Evolutionary conservation across 2,797 vertebrate genomes (phyloP), one percentile per base, ranked within the genome.

Genomic region (Coregonus ussuriensis): DNA sequence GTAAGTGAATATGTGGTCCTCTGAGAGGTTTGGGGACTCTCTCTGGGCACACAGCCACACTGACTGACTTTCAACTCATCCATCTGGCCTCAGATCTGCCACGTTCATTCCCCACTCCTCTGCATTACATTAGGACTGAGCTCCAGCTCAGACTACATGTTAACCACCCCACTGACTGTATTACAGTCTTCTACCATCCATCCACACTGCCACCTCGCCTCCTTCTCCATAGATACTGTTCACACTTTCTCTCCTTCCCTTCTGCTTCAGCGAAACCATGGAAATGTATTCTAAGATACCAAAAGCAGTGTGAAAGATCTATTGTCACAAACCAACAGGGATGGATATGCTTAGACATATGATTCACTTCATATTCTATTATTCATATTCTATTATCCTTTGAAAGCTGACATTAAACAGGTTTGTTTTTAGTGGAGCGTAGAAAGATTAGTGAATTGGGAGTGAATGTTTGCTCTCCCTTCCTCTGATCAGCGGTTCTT

Each of bases 31-130:
- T 71, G 59, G 54, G 74, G 77, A 81, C 66, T 77, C 79, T 81
- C 77, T 74, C 81, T 77, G 77, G 37, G 77, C 71, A 73, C 35
- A 72, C 74, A 80, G 16, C 65, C 74, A 80, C 68, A 66, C 37
- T 63, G 53, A 51, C 66, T 78, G 74, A 79, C 77, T 74, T 77
- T 83, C 29, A 74, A 68, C 74, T 75, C 80, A 67, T 77, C 81
- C 77, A 77, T 78, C 65, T 77, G 79, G 76, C 56, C 69, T 62
- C 63, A 54, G 72, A 59, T 74, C 72, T 41, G 72, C 18, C 51
- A 69, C n/a, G 21, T 75, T 77, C 52, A 33, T 77, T 77, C 52
- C 56, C 29, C 51, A 72, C 71, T 56, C 51, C 52, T 35, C 25
- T 53, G 29, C 29, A 52, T 53, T n/a, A 29, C 29, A 53, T 52